These are phyloP conservation scores for Unio delphinus DNA, from an alignment of 2,888 invertebrate species.

Conservation along the genomic window DNA sequence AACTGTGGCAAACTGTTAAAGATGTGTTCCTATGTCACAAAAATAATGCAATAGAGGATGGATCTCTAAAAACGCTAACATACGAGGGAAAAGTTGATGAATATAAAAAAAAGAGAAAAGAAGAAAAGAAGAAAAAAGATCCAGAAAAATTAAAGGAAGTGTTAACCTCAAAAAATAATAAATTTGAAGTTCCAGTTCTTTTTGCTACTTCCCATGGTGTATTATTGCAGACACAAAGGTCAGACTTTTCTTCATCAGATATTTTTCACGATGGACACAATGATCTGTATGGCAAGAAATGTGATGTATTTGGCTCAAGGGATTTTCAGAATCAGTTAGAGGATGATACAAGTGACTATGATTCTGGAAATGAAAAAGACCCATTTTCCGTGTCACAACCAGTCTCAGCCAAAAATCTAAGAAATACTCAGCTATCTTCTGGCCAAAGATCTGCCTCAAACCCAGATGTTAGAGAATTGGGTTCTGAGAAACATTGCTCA, in stretches of 20 bases:
- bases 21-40: slow-evolving; percentile 60
- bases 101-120: slow-evolving; percentile 18
- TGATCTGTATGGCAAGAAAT: slow-evolving; percentile 41
- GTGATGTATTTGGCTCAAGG: slow-evolving; percentile 60
- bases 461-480: slow-evolving; percentile 39
- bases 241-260: slow-evolving; percentile 28
- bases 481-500: slow-evolving; percentile 1
- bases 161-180: slow-evolving; percentile 17
- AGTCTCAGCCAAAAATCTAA: slow-evolving; percentile 41
- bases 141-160: slow-evolving; percentile 19
- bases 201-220: slow-evolving; percentile 67
- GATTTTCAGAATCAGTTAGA: slow-evolving; percentile 44
- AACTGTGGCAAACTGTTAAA: slow-evolving; percentile 61
- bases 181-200: slow-evolving; percentile 62
- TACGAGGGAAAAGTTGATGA: slow-evolving; percentile 21
- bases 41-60: slow-evolving; percentile 59
- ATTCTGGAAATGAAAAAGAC: slow-evolving; percentile 58
- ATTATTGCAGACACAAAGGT: slow-evolving; percentile 47
- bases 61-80: slow-evolving; percentile 22
- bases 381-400: slow-evolving; percentile 62
- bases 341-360: slow-evolving; percentile 66
- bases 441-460: slow-evolving; percentile 42
- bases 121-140: slow-evolving; percentile 20
- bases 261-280: slow-evolving; percentile 18
- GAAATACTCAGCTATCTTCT: slow-evolving; percentile 16